Evolutionary conservation across 2,797 vertebrate species (phyloP).

Genomic region (Loriculus beryllinus): DNA sequence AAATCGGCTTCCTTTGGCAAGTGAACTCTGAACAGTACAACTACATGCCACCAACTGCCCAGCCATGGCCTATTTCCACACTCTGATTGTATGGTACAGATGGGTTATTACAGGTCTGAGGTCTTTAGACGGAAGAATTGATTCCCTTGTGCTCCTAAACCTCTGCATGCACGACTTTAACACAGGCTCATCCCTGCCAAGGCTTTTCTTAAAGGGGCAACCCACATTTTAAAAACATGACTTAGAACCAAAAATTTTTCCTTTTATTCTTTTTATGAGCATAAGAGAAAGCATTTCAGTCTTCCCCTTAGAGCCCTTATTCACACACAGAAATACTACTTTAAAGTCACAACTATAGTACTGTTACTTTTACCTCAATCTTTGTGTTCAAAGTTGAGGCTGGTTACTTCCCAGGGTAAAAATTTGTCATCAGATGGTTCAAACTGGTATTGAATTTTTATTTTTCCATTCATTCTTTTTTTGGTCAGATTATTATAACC

Average conservation of each 20-base stretch:
- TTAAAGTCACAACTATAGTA: not conserved
- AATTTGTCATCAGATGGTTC: not conserved
- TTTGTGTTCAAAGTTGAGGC: not conserved
- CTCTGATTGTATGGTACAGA: not conserved
- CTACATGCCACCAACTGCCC: not conserved
- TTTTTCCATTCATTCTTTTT: not conserved
- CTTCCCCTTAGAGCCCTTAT: not conserved
- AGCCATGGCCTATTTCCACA: not conserved
- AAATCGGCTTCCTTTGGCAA: not conserved
- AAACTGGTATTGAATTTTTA: not conserved
- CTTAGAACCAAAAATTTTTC: not conserved
- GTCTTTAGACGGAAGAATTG: not conserved
- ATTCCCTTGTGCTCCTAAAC: not conserved
- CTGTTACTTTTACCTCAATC: not conserved
- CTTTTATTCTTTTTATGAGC: not conserved
- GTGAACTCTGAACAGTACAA: not conserved
- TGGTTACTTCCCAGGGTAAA: not conserved
- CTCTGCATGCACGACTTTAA: not conserved
- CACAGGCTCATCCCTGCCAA: not conserved
- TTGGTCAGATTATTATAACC: not conserved
- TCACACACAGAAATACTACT: not conserved
- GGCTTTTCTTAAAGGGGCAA: not conserved
- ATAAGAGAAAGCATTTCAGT: not conserved
- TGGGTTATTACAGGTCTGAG: not conserved
- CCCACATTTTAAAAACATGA: not conserved